A percentile compares a stretch with the other conserved stretches of the same genome.
phyloP scores from a whole-genome alignment of 2,797 vertebrate species.

The Spinus pinus region DNA sequence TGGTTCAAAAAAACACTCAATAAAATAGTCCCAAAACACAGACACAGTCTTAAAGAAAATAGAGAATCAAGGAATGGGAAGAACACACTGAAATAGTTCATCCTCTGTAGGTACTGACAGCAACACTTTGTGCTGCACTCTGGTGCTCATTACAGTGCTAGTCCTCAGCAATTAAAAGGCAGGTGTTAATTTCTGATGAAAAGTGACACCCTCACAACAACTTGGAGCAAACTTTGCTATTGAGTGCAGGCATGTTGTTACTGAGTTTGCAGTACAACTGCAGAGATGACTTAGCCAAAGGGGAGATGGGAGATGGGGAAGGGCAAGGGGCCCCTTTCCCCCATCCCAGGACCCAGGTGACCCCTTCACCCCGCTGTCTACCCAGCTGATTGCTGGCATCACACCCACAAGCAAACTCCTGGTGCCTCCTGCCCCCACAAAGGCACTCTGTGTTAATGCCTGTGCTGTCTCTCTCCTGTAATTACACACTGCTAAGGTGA shows the following conservation, averaged over 20 bases:
- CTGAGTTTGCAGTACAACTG: accelerated
- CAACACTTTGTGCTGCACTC: accelerated
- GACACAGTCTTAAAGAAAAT: neutral
- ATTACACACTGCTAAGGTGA: neutral
- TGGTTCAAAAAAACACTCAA: neutral
- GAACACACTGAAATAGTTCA: neutral
- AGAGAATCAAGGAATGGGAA: neutral
- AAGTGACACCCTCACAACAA: neutral
- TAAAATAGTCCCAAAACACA: neutral
- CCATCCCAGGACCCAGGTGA: accelerated
- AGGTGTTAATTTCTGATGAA: neutral
- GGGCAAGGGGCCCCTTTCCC: neutral
- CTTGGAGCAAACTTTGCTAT: neutral
- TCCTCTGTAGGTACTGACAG: neutral
- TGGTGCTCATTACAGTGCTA: accelerated
- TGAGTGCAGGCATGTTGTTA: accelerated
- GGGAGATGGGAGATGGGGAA: neutral
- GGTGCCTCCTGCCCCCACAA: neutral
- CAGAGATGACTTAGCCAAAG: neutral
- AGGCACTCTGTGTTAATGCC: neutral
- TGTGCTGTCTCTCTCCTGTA: neutral
- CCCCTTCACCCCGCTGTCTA: accelerated
- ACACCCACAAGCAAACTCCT: neutral
- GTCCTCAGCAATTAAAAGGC: neutral
- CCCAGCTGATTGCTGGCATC: neutral